Conservation (phyloP, 2,113 vertebrate species). For the Polyodon spathula region DNA sequence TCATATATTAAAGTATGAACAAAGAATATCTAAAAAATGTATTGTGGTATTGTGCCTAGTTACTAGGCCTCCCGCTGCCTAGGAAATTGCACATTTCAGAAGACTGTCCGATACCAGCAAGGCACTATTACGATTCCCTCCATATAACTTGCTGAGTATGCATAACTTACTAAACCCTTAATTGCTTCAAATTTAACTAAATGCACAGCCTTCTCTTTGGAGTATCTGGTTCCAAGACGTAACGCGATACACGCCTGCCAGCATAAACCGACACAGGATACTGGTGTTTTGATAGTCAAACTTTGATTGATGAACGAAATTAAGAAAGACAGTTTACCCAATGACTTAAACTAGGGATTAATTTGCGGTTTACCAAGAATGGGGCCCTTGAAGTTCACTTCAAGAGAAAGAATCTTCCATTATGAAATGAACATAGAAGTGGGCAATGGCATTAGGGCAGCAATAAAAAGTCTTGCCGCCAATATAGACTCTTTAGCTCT, state of each 20-base stretch:
- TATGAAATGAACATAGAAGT: background rate
- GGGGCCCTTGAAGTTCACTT: slow-evolving; percentile 5
- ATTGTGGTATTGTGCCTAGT: slow-evolving; percentile 5
- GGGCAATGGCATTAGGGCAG: background rate
- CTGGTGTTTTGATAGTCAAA: slow-evolving; percentile 14
- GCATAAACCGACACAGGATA: slow-evolving; percentile 15
- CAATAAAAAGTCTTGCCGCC: background rate
- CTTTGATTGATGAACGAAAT: slow-evolving; percentile 17
- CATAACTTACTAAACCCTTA: slow-evolving; percentile 2
- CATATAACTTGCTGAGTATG: slow-evolving; percentile 7
- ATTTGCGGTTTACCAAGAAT: slow-evolving; percentile 2
- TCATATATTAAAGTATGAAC: no score
- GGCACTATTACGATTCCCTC: slow-evolving; percentile 11
- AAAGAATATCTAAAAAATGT: no score
- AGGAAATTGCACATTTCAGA: background rate
- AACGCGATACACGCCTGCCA: slow-evolving; percentile 7
- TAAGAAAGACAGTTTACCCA: slow-evolving; percentile 15
- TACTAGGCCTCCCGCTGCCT: background rate
- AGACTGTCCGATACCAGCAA: slow-evolving; percentile 1
- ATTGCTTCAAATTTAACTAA: slow-evolving; percentile 13
- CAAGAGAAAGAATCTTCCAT: background rate
- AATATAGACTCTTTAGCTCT: no score
- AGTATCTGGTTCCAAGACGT: slow-evolving; percentile 11
- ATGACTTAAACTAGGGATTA: slow-evolving; percentile 8
- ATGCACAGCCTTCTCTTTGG: slow-evolving; percentile 6